Percentiles rank a stretch among this genome's conserved stretches.
These are phyloP conservation scores for Junonia oenone DNA, from an alignment of 2,888 invertebrate species.

Conservation along the genomic window DNA sequence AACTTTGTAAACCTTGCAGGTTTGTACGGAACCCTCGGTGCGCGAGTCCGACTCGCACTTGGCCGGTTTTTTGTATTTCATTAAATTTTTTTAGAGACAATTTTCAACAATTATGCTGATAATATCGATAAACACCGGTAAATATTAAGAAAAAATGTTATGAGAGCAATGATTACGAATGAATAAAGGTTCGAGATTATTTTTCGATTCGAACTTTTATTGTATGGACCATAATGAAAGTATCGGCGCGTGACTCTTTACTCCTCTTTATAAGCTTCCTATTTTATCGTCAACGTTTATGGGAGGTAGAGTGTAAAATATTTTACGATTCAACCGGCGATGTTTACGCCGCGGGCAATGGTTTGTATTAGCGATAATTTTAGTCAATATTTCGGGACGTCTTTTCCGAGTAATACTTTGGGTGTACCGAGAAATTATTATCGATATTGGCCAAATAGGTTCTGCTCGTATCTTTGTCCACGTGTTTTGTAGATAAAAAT, in stretches of 20 bases:
- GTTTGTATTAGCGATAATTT: conserved; percentile 28
- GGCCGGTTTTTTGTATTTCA: not conserved
- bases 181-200: conserved; percentile 15
- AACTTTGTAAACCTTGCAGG: no score
- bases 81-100: not conserved
- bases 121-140: not conserved
- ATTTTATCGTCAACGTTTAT: conserved; percentile 28
- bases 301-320: conserved; percentile 29
- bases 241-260: conserved; percentile 21
- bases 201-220: conserved; percentile 26
- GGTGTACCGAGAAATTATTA: not conserved
- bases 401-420: conserved; percentile 6
- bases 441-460: no score
- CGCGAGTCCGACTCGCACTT: no score
- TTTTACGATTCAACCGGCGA: conserved; percentile 26
- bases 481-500: no score
- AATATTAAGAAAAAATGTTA: not conserved
- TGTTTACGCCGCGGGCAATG: conserved; percentile 24
- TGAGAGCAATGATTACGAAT: conserved; percentile 5
- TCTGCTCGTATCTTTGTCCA: no score
- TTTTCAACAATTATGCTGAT: not conserved
- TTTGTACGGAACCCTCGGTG: no score
- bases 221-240: conserved; percentile 16
- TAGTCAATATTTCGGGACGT: conserved; percentile 20
- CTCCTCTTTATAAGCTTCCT: conserved; percentile 25